These are phyloP conservation scores for Agrypnus murinus DNA, from an alignment of 2,888 invertebrate species.

Conservation along the genomic window DNA sequence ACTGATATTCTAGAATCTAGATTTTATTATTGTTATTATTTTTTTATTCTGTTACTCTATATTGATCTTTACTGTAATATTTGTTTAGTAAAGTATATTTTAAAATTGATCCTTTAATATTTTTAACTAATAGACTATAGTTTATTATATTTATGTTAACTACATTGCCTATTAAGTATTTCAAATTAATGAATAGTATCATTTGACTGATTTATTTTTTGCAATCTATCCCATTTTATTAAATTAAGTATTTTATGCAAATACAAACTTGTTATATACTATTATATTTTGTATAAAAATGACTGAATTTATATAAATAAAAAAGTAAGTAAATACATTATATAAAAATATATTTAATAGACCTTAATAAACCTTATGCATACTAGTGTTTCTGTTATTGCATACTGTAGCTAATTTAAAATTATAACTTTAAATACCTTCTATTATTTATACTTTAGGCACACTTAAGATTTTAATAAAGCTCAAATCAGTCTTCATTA, in stretches of 20 bases:
- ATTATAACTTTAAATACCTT: background rate
- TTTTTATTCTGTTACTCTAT: too few relatives aligned
- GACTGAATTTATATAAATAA: slow-evolving; percentile 54
- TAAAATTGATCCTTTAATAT: too few relatives aligned
- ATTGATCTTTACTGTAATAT: too few relatives aligned
- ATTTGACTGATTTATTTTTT: slow-evolving; percentile 24
- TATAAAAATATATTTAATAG: slow-evolving; percentile 52
- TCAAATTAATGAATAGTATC: too few relatives aligned
- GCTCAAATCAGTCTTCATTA: too few relatives aligned
- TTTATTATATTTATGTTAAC: too few relatives aligned
- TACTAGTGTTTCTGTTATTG: slow-evolving; percentile 11
- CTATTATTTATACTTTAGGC: slow-evolving; percentile 5
- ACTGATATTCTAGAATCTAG: too few relatives aligned
- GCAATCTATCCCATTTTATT: slow-evolving; percentile 23
- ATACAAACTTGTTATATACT: slow-evolving; percentile 30
- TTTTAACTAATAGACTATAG: too few relatives aligned
- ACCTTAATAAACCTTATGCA: slow-evolving; percentile 51
- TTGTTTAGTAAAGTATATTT: too few relatives aligned
- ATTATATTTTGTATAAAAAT: slow-evolving; percentile 50
- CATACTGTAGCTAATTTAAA: slow-evolving; percentile 8
- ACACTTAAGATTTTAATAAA: background rate
- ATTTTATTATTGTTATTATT: too few relatives aligned
- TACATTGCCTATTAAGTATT: too few relatives aligned
- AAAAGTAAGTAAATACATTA: slow-evolving; percentile 31
- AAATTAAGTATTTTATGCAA: slow-evolving; percentile 27